Evolutionary conservation across 2,113 vertebrate genomes (phyloP).

Genomic region (Grus americana): DNA sequence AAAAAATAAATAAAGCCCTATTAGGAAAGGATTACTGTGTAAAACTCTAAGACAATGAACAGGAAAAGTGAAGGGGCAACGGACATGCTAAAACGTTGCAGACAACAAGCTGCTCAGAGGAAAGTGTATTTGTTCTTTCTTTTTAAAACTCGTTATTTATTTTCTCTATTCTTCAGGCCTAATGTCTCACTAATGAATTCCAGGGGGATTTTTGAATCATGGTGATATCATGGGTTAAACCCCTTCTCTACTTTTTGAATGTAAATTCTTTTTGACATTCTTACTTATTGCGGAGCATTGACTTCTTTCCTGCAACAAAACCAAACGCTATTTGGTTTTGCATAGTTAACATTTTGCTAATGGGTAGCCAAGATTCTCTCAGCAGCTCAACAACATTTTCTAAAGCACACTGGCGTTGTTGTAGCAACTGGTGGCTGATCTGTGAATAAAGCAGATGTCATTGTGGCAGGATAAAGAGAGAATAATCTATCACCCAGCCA

Average conservation of each 20-base stretch:
- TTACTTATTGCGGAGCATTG: slow-evolving; percentile 75
- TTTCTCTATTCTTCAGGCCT: slow-evolving; percentile 59
- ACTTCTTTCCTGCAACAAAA: slow-evolving; percentile 81
- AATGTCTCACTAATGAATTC: slow-evolving; percentile 65
- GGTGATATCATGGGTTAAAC: slow-evolving; percentile 79
- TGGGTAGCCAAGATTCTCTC: slow-evolving; percentile 80
- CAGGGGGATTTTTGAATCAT: slow-evolving; percentile 77
- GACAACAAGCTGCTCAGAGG: slow-evolving; percentile 42
- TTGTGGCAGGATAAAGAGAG: slow-evolving; percentile 67
- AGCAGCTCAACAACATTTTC: slow-evolving; percentile 87
- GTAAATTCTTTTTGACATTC: slow-evolving; percentile 87
- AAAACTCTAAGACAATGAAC: slow-evolving; percentile 33
- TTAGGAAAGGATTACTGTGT: slow-evolving; percentile 52
- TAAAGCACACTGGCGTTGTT: slow-evolving; percentile 80
- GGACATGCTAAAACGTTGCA: slow-evolving; percentile 19
- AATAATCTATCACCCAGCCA: slow-evolving; percentile 85
- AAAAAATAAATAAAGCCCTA: slow-evolving; percentile 1
- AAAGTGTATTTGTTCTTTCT: slow-evolving; percentile 59
- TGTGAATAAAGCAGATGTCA: slow-evolving; percentile 91
- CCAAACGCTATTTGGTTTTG: slow-evolving; percentile 84
- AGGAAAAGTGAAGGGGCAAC: slow-evolving; percentile 6
- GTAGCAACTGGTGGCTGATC: slow-evolving; percentile 83
- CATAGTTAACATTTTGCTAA: slow-evolving; percentile 90
- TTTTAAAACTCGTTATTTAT: slow-evolving; percentile 66
- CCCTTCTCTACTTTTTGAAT: slow-evolving; percentile 77